Evolutionary conservation across 1,140 invertebrate species (phyloP), one percentile per base, ranked within the genome.

Genomic region (Neodiprion pinetum): DNA sequence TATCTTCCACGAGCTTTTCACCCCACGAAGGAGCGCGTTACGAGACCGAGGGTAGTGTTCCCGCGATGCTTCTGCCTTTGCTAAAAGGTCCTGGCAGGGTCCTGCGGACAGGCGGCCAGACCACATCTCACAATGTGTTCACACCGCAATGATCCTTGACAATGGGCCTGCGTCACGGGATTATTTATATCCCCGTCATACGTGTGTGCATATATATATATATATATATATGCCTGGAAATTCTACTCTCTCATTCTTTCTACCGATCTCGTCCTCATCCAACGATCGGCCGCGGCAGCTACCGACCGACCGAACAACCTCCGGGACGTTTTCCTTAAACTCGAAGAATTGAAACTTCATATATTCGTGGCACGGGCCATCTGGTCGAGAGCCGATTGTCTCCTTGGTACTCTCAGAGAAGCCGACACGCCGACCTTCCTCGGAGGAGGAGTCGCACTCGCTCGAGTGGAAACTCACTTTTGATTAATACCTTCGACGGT

Each of bases 51-150:
- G 17, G 17, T 21, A 21, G 17, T 21, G 17, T 21, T 21, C 17
- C 17, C 17, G 17, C 17, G 17, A 21, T 21, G 17, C 17, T 21
- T 21, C 17, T 21, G n/a, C 10, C 50, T 53, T 53, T 74, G 70
- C 78, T 78, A 76, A 79, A 81, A 79, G 75, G 74, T 74, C 49
- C 74, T 77, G 66, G 72, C 71, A 72, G 65, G n/a, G 50, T 2
- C 72, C 17, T 21, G 17, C 17, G 17, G 17, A 21, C 17, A 21
- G 17, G 17, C 17, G 17, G 17, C 75, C 75, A 79, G 78, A 81
- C 78, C 80, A 79, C 80, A 75, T 77, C 73, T 76, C 73, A 79
- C 78, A 81, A 81, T 81, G 78, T 78, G 74, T 74, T 80, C 73
- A 75, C 78, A 79, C 80, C 80, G 76, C 80, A 69, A 12, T 75